Conservation (phyloP, 2,113 vertebrate genomes). For the Chaetodon auriga region DNA sequence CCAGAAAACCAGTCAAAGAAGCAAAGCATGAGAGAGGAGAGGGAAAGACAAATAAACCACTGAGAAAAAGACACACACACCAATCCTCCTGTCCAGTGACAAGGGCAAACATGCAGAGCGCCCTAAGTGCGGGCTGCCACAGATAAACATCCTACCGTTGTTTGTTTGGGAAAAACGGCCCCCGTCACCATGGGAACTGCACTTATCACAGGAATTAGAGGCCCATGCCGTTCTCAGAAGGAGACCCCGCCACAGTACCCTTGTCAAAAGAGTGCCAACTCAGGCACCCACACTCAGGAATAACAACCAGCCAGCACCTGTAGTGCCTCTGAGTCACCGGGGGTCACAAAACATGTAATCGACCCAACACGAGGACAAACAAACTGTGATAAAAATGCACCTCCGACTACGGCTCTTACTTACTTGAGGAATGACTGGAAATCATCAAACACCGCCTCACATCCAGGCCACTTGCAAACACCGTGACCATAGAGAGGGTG, state of each 20-base stretch:
- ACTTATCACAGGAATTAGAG: slow-evolving; percentile 92
- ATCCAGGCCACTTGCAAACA: slow-evolving; percentile 99
- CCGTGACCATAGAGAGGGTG: slow-evolving; percentile 98
- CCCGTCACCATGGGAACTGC: slow-evolving; percentile 87
- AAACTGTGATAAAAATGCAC: slow-evolving; percentile 32
- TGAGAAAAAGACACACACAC: slow-evolving; percentile 45
- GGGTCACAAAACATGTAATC: slow-evolving; percentile 60
- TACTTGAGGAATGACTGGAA: slow-evolving; percentile 99
- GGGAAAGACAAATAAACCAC: slow-evolving; percentile 37
- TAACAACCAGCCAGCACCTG: slow-evolving; percentile 75
- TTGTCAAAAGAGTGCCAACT: slow-evolving; percentile 55
- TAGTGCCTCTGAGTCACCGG: slow-evolving; percentile 54
- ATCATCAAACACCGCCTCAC: slow-evolving; percentile 97
- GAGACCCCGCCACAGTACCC: slow-evolving; percentile 67
- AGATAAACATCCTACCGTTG: slow-evolving; percentile 91
- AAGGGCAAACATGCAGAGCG: slow-evolving; percentile 87
- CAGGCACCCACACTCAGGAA: slow-evolving; percentile 54
- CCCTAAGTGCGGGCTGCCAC: slow-evolving; percentile 84
- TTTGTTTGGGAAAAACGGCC: slow-evolving; percentile 90
- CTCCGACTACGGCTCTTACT: slow-evolving; percentile 74
- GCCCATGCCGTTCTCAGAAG: slow-evolving; percentile 85
- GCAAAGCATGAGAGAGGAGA: slow-evolving; percentile 23
- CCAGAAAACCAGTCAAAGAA: slow-evolving; percentile 22
- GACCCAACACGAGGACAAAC: slow-evolving; percentile 50
- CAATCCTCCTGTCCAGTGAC: slow-evolving; percentile 78